A percentile compares a stretch with the other conserved stretches of the same genome.
Conservation (phyloP, 2,113 vertebrate genomes). For the Oophaga pumilio region DNA sequence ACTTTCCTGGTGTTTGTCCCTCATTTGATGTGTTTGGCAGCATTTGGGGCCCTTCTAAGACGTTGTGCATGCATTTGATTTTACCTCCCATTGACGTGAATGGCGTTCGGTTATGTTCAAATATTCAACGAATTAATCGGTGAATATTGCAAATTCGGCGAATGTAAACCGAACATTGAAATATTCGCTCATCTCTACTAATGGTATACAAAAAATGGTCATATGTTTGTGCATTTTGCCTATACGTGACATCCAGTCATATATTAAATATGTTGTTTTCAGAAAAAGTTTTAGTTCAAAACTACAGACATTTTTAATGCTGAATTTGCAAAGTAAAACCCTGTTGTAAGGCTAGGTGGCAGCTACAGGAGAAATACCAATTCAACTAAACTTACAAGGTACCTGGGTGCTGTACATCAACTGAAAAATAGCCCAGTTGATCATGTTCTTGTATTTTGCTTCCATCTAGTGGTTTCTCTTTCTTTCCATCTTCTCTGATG, state of each 20-base stretch:
- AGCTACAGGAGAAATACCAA: background rate
- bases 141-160: too few relatives aligned
- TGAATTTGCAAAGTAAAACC: background rate
- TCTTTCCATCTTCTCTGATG: background rate
- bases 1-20: too few relatives aligned
- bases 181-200: too few relatives aligned
- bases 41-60: too few relatives aligned
- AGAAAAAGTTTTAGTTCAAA: background rate
- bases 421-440: background rate
- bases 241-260: background rate
- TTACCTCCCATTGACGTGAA: too few relatives aligned
- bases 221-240: background rate
- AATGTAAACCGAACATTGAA: too few relatives aligned
- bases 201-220: background rate
- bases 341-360: background rate
- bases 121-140: too few relatives aligned
- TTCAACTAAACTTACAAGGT: background rate
- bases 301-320: background rate
- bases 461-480: constrained; percentile 7
- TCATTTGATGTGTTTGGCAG: too few relatives aligned
- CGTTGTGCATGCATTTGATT: too few relatives aligned
- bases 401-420: background rate
- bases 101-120: too few relatives aligned
- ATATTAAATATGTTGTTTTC: background rate
- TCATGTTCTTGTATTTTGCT: background rate